phyloP scores from a whole-genome alignment of 1,140 invertebrate species.

The Heliconius himera region DNA sequence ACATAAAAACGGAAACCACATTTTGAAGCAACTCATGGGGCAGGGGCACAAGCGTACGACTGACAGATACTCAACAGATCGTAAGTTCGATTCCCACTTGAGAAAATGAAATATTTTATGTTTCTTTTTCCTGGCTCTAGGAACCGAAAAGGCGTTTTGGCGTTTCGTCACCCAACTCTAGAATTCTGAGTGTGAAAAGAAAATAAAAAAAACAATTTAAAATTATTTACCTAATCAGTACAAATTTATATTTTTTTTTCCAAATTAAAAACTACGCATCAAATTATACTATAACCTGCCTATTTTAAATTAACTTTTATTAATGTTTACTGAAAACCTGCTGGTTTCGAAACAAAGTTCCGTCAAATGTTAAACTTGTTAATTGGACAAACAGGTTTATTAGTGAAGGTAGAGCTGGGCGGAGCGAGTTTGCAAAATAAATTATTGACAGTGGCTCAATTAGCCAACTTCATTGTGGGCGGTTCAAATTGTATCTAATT shows the following conservation, averaged over 20 bases:
- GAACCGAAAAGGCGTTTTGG: no score
- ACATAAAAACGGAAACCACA: no score
- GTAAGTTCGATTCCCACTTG: no score
- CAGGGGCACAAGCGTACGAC: no score
- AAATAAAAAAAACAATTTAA: background rate
- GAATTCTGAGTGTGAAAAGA: no score
- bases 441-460: conserved; percentile 15
- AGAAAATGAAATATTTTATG: no score
- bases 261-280: background rate
- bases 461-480: conserved; percentile 4
- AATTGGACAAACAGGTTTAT: conserved; percentile 31
- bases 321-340: conserved; percentile 20
- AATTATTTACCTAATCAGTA: background rate
- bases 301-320: conserved; percentile 10
- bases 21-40: no score
- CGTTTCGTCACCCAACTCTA: no score
- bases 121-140: no score
- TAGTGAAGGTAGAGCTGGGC: conserved; percentile 28
- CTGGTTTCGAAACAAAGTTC: conserved; percentile 24
- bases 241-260: background rate
- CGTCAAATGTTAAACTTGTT: conserved; percentile 24
- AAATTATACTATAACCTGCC: background rate
- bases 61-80: no score
- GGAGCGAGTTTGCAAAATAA: conserved; percentile 24
- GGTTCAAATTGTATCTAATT: conserved; percentile 4